Base-by-base conservation (phyloP, 2,113 vertebrate species). In the Pelobates fuscus region DNA sequence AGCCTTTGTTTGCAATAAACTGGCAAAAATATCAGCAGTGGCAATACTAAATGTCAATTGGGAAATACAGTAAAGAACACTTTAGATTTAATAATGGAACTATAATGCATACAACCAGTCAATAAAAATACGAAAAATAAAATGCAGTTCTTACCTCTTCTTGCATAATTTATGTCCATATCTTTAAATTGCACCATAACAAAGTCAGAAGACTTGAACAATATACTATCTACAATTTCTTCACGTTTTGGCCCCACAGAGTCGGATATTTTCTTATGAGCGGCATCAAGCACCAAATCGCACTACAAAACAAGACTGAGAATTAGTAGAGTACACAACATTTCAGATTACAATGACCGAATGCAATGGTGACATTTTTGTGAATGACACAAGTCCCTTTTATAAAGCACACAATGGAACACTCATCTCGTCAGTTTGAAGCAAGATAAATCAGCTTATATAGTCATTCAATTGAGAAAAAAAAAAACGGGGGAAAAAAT, bases 131-230 rank as follows among this genome's bases (percentile, higher is more conserved):
- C 10, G 32, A 37, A 37, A 10, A 37, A 37, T 5, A 37, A 37
- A 37, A 37, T 6, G 10, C 32, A 37, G 5, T 37, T 5, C 65
- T 14, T 89, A 99, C 97, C 97, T 98, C 95, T 97, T 83, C 91
- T 92, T 67, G 97, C 97, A 30, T 95, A 99, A 90, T 93, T 98
- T 81, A 94, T 91, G 86, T 99, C 97, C 86, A 96, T 95, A 79
- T 99, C 97, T 92, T 95, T 97, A 88, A 98, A 99, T 80, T 96
- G 95, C 82, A 97, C 95, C 85, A 96, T 92, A 32, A 99, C 95
- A 46, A 98, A 94, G 79, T 99, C 96, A 14, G 95, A 96, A 79
- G 95, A 93, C 88, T 98, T 99, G 89, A 99, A 99, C 78, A 98
- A 92, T 77, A 99, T 95, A 83, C 94, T 98, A 80, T 99, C 96